phyloP scores from a whole-genome alignment of 2,888 invertebrate species.

The Himalopsyche tibetana region DNA sequence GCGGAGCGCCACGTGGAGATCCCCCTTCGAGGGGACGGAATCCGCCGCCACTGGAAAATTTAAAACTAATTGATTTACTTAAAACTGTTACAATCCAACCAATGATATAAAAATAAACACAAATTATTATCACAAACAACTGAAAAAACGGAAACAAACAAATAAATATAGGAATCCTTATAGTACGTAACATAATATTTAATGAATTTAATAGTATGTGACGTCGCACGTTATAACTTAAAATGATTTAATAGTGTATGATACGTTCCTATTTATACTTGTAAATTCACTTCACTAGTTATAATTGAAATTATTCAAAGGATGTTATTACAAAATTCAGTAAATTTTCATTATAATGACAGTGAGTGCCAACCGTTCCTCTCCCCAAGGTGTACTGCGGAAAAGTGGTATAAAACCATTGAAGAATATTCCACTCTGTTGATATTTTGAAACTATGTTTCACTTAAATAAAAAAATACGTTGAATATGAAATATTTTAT shows the following conservation, averaged over 20 bases:
- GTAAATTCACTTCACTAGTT: slow-evolving; percentile 31
- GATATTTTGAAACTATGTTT: too few relatives aligned
- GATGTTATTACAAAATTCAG: slow-evolving; percentile 52
- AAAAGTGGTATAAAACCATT: not conserved
- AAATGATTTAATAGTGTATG: too few relatives aligned
- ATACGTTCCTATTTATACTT: not conserved
- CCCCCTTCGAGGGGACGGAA: slow-evolving; percentile 79
- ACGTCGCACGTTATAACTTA: too few relatives aligned
- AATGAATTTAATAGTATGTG: too few relatives aligned
- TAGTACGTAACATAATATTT: too few relatives aligned
- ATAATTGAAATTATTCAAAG: slow-evolving; percentile 20
- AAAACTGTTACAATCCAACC: not conserved
- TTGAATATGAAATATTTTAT: too few relatives aligned
- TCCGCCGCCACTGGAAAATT: slow-evolving; percentile 75
- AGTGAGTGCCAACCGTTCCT: slow-evolving; percentile 50
- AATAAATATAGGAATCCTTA: too few relatives aligned
- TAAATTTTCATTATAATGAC: slow-evolving; percentile 64
- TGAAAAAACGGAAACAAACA: too few relatives aligned
- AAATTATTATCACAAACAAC: too few relatives aligned
- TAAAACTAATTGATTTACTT: slow-evolving; percentile 23
- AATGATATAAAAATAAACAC: not conserved
- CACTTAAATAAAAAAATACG: too few relatives aligned
- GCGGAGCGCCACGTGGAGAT: slow-evolving; percentile 76
- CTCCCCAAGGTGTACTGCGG: slow-evolving; percentile 37
- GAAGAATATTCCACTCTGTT: too few relatives aligned